Evolutionary conservation across 2,113 vertebrate species (phyloP).

Genomic region (Zosterops borbonicus): DNA sequence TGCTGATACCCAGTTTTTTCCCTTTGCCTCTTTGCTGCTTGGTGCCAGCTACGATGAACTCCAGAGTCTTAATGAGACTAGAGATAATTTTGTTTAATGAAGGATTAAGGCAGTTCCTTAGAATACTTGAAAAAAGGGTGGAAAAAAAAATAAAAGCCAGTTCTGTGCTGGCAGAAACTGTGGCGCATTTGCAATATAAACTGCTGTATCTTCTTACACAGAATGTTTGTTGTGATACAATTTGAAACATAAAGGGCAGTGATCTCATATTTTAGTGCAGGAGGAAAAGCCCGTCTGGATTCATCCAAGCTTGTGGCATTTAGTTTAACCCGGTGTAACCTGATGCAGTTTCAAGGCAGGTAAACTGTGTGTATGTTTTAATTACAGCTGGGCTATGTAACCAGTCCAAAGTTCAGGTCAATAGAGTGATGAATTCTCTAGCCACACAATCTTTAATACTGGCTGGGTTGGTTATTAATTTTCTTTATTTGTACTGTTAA

Average conservation of each 20-base stretch:
- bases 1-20: not conserved
- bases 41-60: constrained; percentile 49
- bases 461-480: not conserved
- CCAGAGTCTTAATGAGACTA: constrained; percentile 42
- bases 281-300: not conserved
- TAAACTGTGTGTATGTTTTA: not conserved
- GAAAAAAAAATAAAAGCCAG: not conserved
- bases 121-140: not conserved
- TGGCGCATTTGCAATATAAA: not conserved
- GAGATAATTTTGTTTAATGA: constrained; percentile 59
- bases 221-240: constrained; percentile 31
- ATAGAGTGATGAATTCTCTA: not conserved
- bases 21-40: constrained; percentile 9
- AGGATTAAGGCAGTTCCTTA: constrained; percentile 28
- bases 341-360: not conserved
- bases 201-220: not conserved
- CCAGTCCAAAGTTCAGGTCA: constrained; percentile 13
- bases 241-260: not conserved
- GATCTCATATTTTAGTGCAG: constrained; percentile 15
- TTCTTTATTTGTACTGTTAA: constrained; percentile 40
- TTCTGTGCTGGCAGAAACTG: not conserved
- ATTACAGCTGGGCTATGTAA: constrained; percentile 4
- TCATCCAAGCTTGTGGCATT: not conserved
- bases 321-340: not conserved
- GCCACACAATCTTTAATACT: constrained; percentile 15